Evolutionary conservation across 1,140 invertebrate genomes (phyloP), one percentile per base, ranked within the genome.

Genomic region (Drosophila pachea): DNA sequence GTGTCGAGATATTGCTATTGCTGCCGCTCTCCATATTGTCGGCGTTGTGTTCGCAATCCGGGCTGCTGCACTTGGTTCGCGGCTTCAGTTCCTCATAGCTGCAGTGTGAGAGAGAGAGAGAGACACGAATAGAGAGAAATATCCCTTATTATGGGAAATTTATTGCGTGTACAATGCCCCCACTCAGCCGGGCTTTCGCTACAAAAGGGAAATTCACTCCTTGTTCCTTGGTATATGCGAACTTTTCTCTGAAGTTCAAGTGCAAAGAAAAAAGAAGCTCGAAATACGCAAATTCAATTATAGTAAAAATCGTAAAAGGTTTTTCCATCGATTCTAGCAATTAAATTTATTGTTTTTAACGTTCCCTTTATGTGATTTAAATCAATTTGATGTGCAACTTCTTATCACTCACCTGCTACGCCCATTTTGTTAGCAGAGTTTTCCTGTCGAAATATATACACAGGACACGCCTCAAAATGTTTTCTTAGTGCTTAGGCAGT

Each of bases 51-150:
- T 22, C 48, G 59, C 70, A 84, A 62, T 60, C 68, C 36, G 76
- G 71, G 63, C 74, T 87, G 59, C 74, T 77, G 68, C 63, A 74
- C 73, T 68, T 82, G 38, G 69, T 68, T 49, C 68, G 70, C 40
- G 74, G 74, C 43, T 76, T 84, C 48, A 89, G 48, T 76, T 74
- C 66, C 70, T 89, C 88, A 76, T 89, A 89, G 33, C 88, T 89
- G 56, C 6, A 69, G 14, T 16, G n/a, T 56, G n/a, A 54, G 16
- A 32, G n/a, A 47, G 12, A 14, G 40, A 47, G 22, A 45, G 12
- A 36, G 31, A 16, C 16, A 42, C 47, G 36, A 59, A 54, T 36
- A 31, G 50, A 55, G 14, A 31, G 31, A 59, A 73, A 81, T 77
- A 73, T 84, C 66, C 65, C 79, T 79, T 83, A 83, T 83, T 83